Base-by-base conservation (phyloP, 2,888 invertebrate species). In the Anthophora plumipes region DNA sequence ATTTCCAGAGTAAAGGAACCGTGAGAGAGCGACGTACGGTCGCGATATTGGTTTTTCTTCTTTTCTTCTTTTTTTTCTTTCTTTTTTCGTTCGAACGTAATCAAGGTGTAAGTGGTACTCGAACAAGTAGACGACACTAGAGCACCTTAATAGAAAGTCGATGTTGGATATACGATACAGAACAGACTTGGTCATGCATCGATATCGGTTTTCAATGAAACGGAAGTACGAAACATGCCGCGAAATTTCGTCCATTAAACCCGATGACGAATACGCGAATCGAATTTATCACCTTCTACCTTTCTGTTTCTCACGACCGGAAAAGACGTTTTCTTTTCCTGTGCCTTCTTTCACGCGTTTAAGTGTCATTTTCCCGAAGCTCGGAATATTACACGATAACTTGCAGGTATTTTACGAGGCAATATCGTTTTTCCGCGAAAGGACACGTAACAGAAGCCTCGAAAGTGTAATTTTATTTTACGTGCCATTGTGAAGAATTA, bases 191-290 rank as follows among this genome's bases (percentile, higher is more conserved):
- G 25, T 57, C 69, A 69, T 54, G 72, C 77, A 81, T 81, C 81
- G 82, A 69, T 83, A 83, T 82, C 82, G 83, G 74, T 78, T 78
- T 83, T 82, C 83, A 72, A 82, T 82, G 78, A 64, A 74, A 75
- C 74, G 69, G 74, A 64, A 71, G 68, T 70, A 59, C 68, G 73
- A 78, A 83, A 83, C 77, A 69, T 61, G 64, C 43, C 64, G 48
- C 50, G 41, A 69, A 75, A 78, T 78, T 72, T 75, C 74, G 74
- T 60, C 82, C 75, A 72, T 78, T 78, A 78, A 78, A 70, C 68
- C 20, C 63, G 37, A 78, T 59, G 77, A 63, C 67, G 82, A 75
- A 75, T 78, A 78, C 64, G 52, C 46, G 64, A 68, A 82, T 72
- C 43, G 78, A 82, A 83, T 83, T 83, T 74, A 83, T 83, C 78